Percentiles rank a stretch among this genome's conserved stretches.
Conservation (phyloP, 1,140 invertebrate genomes). For the Protaetia brevitarsis region DNA sequence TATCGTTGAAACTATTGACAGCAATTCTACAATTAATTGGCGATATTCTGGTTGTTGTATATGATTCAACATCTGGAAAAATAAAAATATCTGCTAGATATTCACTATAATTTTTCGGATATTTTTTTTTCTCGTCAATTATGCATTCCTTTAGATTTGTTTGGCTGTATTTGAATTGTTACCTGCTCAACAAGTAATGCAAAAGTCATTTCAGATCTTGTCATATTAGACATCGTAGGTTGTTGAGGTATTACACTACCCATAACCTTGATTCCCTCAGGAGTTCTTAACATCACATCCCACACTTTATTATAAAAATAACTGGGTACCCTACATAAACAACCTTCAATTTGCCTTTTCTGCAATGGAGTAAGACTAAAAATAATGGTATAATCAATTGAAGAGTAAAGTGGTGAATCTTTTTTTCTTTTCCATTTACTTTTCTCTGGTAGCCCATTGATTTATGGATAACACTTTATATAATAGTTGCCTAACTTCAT, state of each 20-base stretch:
- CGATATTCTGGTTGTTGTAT: conserved; percentile 86
- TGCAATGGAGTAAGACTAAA: conserved; percentile 69
- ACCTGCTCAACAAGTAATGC: conserved; percentile 91
- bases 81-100: no score
- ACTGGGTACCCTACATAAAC: conserved; percentile 88
- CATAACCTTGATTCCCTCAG: conserved; percentile 81
- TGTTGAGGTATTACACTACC: conserved; percentile 83
- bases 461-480: conserved; percentile 78
- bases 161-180: no score
- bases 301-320: conserved; percentile 96
- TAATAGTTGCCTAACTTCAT: conserved; percentile 79
- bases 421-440: conserved; percentile 53
- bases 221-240: conserved; percentile 94
- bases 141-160: no score
- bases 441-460: conserved; percentile 71
- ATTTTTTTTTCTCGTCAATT: no score
- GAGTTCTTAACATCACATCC: conserved; percentile 86
- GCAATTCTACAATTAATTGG: conserved; percentile 90
- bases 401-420: conserved; percentile 1
- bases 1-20: conserved; percentile 92
- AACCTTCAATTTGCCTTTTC: conserved; percentile 89
- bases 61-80: conserved; percentile 75
- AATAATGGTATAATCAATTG: conserved; percentile 18
- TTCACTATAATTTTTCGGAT: no score
- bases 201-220: conserved; percentile 93